A percentile compares a stretch with the other conserved stretches of the same genome.
Evolutionary conservation across 92 coral and sea anemone genomes (phyloP).

Genomic region (Micromussa lordhowensis): DNA sequence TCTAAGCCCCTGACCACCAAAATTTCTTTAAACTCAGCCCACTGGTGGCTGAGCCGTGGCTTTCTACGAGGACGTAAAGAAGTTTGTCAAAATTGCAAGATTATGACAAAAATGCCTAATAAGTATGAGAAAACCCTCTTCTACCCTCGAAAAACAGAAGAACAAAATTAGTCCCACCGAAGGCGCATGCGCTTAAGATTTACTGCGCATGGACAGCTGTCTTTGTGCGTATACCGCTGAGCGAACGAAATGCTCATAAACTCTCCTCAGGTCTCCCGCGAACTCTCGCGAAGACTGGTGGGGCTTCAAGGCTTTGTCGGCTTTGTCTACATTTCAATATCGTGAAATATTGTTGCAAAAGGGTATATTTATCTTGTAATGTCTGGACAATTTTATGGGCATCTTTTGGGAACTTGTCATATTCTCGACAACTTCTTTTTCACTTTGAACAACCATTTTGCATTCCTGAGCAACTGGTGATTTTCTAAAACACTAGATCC

Average conservation of each 20-base stretch:
- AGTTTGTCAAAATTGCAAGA: neutral
- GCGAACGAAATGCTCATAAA: conserved; percentile 22
- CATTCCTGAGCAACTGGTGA: too few relatives aligned
- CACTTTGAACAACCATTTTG: too few relatives aligned
- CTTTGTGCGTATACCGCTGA: conserved; percentile 71
- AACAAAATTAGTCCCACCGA: conserved; percentile 59
- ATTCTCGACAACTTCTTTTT: too few relatives aligned
- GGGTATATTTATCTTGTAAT: too few relatives aligned
- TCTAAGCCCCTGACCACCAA: conserved; percentile 39
- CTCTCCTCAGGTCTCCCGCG: conserved; percentile 37
- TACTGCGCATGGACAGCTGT: conserved; percentile 71
- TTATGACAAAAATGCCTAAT: conserved; percentile 21
- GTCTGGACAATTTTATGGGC: too few relatives aligned
- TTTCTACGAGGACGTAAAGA: neutral
- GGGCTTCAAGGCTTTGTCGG: too few relatives aligned
- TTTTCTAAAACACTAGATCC: too few relatives aligned
- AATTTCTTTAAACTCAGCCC: conserved; percentile 31
- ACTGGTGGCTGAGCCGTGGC: conserved; percentile 11
- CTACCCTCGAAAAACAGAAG: conserved; percentile 79
- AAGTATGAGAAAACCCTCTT: conserved; percentile 24
- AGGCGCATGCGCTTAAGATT: conserved; percentile 81
- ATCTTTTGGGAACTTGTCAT: too few relatives aligned
- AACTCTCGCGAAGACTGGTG: neutral
- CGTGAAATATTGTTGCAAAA: too few relatives aligned
- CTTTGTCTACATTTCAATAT: too few relatives aligned